Evolutionary conservation across 2,113 vertebrate species (phyloP).

Genomic region (Thunnus maccoyii): DNA sequence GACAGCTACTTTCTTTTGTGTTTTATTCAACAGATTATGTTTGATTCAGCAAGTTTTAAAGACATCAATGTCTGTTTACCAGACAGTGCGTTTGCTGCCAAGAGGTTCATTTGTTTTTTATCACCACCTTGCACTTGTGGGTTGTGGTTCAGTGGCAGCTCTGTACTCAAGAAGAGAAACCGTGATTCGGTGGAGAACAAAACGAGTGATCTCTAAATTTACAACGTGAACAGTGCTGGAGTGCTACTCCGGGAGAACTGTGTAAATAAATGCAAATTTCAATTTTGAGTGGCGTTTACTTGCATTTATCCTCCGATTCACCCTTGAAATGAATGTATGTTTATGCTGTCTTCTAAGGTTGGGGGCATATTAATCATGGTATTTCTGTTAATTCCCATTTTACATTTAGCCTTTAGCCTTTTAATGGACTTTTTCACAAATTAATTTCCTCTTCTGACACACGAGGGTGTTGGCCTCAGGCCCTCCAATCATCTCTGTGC

Average conservation of each 20-base stretch:
- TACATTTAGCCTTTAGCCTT: constrained; percentile 48
- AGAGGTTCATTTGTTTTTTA: constrained; percentile 50
- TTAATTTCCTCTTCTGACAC: constrained; percentile 35
- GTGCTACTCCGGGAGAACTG: not conserved
- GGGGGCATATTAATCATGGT: constrained; percentile 27
- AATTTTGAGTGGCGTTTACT: constrained; percentile 39
- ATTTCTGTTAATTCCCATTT: constrained; percentile 50
- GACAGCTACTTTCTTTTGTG: constrained; percentile 6
- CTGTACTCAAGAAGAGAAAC: not conserved
- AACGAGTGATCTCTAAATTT: constrained; percentile 25
- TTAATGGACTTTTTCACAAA: constrained; percentile 57
- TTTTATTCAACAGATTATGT: constrained; percentile 20
- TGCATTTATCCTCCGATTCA: constrained; percentile 30
- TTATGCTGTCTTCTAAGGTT: constrained; percentile 45
- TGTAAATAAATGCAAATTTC: constrained; percentile 21
- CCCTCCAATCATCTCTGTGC: constrained; percentile 31
- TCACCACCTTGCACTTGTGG: constrained; percentile 19
- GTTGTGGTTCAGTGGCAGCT: constrained; percentile 36
- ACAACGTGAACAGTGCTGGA: not conserved
- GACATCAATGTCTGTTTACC: constrained; percentile 2
- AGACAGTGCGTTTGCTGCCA: constrained; percentile 47
- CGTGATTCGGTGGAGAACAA: not conserved
- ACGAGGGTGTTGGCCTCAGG: constrained; percentile 26
- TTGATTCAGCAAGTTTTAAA: constrained; percentile 34
- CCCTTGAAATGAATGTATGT: constrained; percentile 43